Conservation (phyloP, 2,888 invertebrate species). For the Psylliodes chrysocephalus region DNA sequence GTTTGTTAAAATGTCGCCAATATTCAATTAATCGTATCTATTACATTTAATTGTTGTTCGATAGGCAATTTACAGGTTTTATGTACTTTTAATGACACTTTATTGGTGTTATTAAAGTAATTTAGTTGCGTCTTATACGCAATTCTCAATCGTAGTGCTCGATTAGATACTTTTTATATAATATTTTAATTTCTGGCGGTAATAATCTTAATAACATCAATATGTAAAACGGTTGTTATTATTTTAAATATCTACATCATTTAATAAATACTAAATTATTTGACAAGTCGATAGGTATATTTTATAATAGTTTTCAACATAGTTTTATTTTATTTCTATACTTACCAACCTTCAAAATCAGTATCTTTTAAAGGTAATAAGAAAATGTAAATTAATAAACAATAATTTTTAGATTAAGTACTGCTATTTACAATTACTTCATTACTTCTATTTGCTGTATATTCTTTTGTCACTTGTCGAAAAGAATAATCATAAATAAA, state of each 20-base stretch:
- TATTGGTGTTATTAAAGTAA: conserved; percentile 49
- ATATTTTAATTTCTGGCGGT: neutral
- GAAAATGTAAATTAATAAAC: no score
- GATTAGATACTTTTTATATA: conserved; percentile 32
- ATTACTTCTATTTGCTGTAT: no score
- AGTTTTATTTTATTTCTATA: no score
- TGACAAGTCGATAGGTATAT: no score
- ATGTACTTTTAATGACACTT: conserved; percentile 49
- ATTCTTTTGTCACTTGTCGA: no score
- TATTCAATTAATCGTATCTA: conserved; percentile 52
- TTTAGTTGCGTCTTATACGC: conserved; percentile 44
- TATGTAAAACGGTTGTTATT: neutral
- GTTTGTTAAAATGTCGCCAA: conserved; percentile 49
- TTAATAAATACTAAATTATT: no score
- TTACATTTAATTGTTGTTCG: conserved; percentile 48
- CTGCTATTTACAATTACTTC: no score
- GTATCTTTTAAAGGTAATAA: no score
- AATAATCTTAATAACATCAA: neutral
- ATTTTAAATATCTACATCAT: neutral
- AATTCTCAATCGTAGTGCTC: conserved; percentile 38
- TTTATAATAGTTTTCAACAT: no score
- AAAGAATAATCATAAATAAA: neutral
- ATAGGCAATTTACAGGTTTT: conserved; percentile 45
- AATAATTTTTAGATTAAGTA: no score
- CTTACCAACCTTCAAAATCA: no score